Base-by-base conservation (phyloP, 2,797 vertebrate genomes). In the Phrynocephalus forsythii region DNA sequence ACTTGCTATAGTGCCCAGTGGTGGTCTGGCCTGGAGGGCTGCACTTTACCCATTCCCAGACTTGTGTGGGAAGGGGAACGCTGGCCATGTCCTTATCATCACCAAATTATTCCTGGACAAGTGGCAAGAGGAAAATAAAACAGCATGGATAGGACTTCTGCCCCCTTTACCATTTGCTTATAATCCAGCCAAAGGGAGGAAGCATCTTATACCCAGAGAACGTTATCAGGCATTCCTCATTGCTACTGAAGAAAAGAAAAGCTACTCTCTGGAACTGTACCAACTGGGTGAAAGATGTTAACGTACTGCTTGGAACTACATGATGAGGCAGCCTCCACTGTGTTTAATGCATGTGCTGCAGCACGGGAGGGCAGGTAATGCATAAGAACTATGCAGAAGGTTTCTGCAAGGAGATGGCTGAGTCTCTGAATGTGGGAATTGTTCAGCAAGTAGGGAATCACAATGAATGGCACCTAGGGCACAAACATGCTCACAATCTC, bases 351-450 rank as follows among this genome's bases (percentile, higher is more conserved):
- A 15, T 15, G 38, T 30, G 18, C 28, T 52, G 60, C 52, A 52
- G 56, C 24, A 82, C 6, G 67, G 18, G 60, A 66, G n/a, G 30
- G 20, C n/a, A 48, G 24, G 18, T 33, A 13, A 16, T 15, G 8
- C 26, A 26, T 56, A 69, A 69, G 73, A 87, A 44, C 48, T 16
- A 33, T 77, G 20, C 56, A 69, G 63, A 87, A 63, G 38, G 26
- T 60, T 9, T 22, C 80, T 87, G 81, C 79, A 52, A n/a, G 18
- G n/a, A 52, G 72, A 77, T 87, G 48, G 66, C 18, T 52, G 80
- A 1, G 6, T n/a, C 63, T 44, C 83, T 76, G 48, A 38, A 77
- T 76, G 4, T 76, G 48, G 72, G 24, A 81, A 66, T 22, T 22
- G 52, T 38, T 44, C 38, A 52, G 79, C 79, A 82, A 87, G 52